Conservation (phyloP, 2,113 vertebrate species). For the Carassius carassius region DNA sequence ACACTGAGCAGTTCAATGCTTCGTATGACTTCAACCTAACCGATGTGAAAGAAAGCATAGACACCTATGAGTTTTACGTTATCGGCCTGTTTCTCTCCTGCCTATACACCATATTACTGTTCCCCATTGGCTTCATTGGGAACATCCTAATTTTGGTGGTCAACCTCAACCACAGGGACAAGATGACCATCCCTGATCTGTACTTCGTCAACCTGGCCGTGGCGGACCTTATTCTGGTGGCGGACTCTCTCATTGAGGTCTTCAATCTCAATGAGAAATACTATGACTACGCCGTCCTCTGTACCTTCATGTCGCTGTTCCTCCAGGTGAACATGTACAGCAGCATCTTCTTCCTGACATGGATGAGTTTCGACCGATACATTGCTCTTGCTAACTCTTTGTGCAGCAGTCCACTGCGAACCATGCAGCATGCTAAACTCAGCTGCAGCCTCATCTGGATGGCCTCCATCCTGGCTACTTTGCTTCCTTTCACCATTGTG, state of each 20-base stretch:
- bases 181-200: conserved; percentile 97
- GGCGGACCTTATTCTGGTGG: conserved; percentile 93
- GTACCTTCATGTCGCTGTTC: conserved; percentile 97
- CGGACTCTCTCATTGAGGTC: conserved; percentile 95
- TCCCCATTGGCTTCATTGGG: conserved; percentile 94
- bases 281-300: conserved; percentile 91
- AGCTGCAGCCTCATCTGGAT: conserved; percentile 97
- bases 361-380: conserved; percentile 99
- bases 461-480: conserved; percentile 89
- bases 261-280: conserved; percentile 96
- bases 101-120: conserved; percentile 92
- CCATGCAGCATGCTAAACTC: conserved; percentile 89
- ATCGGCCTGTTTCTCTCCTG: conserved; percentile 92
- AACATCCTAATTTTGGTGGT: conserved; percentile 95
- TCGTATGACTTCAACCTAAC: conserved; percentile 74
- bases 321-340: conserved; percentile 99
- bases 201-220: conserved; percentile 95
- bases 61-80: conserved; percentile 81
- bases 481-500: conserved; percentile 91
- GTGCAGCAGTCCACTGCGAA: conserved; percentile 85
- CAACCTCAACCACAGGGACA: conserved; percentile 91
- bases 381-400: conserved; percentile 88
- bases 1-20: conserved; percentile 72
- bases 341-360: conserved; percentile 98
- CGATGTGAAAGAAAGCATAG: conserved; percentile 69